Base-by-base conservation (phyloP, 2,888 invertebrate genomes). In the Cerceris rybyensis region DNA sequence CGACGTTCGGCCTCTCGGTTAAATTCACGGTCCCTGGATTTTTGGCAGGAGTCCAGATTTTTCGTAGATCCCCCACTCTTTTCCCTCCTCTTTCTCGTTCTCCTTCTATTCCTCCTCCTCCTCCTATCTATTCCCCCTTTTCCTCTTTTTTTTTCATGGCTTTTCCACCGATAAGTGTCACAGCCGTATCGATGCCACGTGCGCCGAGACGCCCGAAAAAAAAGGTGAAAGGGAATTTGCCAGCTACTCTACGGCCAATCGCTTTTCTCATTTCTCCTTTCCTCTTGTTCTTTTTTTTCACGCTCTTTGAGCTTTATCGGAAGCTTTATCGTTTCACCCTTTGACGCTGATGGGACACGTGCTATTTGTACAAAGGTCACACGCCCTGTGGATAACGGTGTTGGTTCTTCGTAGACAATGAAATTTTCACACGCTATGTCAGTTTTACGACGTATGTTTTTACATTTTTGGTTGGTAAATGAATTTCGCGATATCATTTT, bases 21-120 rank as follows among this genome's bases (percentile, higher is more conserved):
- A 75, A 72, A 83, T 81, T 85, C 83, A 76, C 79, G 75, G 70
- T 64, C 60, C 63, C 61, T 65, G 72, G 61, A 82, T 78, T 78
- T 67, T 83, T 81, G 85, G 76, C 76, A 14, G n/a, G 0, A 9
- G 7, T 66, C 85, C 85, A 85, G 64, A 75, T 75, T 43, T 46
- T 42, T 55, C 59, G 42, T 58, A 28, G 64, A 52, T 49, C 74
- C 69, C 68, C 66, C 39, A 43, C 28, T 28, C 28, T 28, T 28
- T 28, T 28, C 28, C 4, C 28, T 28, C 28, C 28, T 28, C 1
- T 4, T 28, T 4, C 28, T 28, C 28, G 28, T 28, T 28, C 28
- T 28, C 28, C 28, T 28, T 28, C 28, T 4, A 28, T 28, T 28
- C 28, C 28, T 4, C 28, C 28, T 28, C n/a, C 4, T 28, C 28